phyloP scores from a whole-genome alignment of 1,140 invertebrate species.

The Temnothorax longispinosus region DNA sequence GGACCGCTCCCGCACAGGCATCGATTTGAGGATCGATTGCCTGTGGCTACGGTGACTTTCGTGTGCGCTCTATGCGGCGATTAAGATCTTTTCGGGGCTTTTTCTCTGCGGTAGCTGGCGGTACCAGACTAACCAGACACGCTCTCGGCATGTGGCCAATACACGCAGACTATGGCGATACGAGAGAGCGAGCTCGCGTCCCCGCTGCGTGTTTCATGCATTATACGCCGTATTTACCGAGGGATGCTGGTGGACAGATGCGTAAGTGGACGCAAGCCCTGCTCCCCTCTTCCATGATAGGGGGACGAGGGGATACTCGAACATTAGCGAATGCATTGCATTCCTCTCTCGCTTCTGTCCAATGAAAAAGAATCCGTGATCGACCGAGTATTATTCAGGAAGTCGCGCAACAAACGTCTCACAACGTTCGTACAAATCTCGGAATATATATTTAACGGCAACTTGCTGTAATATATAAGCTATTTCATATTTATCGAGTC shows the following conservation, averaged over 20 bases:
- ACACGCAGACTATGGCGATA: constrained; percentile 30
- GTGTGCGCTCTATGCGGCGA: constrained; percentile 47
- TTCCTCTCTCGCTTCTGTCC: constrained; percentile 17
- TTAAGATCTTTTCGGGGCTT: constrained; percentile 66
- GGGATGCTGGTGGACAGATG: constrained; percentile 85
- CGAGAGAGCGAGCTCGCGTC: constrained; percentile 62
- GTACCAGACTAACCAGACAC: constrained; percentile 63
- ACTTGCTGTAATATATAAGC: neutral
- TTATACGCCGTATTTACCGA: constrained; percentile 72
- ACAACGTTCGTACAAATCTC: neutral
- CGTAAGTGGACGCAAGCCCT: constrained; percentile 80
- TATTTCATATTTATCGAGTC: neutral
- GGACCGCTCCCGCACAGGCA: neutral
- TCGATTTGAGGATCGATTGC: constrained; percentile 12
- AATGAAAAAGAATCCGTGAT: constrained; percentile 36
- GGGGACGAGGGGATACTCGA: constrained; percentile 5
- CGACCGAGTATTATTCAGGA: neutral
- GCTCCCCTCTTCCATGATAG: constrained; percentile 19
- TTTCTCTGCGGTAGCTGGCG: neutral
- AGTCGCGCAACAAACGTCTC: constrained; percentile 18
- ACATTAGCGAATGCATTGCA: constrained; percentile 28
- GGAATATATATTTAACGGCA: neutral
- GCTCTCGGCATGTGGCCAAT: constrained; percentile 80
- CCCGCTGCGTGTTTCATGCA: constrained; percentile 74
- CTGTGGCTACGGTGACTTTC: constrained; percentile 35